These are phyloP conservation scores for Samia ricini DNA, from an alignment of 1,140 invertebrate genomes.

Conservation along the genomic window DNA sequence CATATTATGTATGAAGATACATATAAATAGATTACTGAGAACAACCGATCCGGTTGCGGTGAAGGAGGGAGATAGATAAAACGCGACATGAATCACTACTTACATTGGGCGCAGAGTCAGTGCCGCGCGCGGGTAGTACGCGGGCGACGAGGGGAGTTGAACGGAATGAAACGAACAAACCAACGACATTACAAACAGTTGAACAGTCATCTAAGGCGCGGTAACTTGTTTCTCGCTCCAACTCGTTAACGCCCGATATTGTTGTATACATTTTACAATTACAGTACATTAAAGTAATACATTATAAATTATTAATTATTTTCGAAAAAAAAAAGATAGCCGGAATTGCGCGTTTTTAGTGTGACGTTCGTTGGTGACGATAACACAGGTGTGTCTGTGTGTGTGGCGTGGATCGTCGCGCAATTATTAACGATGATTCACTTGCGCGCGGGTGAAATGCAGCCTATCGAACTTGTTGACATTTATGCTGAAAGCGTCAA, in stretches of 20 bases:
- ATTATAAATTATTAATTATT: constrained; percentile 44
- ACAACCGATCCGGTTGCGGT: constrained; percentile 75
- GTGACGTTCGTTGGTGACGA: constrained; percentile 45
- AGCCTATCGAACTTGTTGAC: constrained; percentile 76
- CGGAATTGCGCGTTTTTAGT: constrained; percentile 36
- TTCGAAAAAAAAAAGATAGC: constrained; percentile 63
- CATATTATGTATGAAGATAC: constrained; percentile 56
- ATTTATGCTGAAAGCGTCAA: constrained; percentile 70
- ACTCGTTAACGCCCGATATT: constrained; percentile 39
- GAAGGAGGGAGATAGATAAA: constrained; percentile 76
- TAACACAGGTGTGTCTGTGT: constrained; percentile 60
- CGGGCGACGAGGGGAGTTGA: constrained; percentile 55
- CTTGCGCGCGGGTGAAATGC: constrained; percentile 76
- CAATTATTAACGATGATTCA: constrained; percentile 78
- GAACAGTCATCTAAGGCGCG: constrained; percentile 66
- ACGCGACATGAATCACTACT: constrained; percentile 76
- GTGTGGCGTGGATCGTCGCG: constrained; percentile 72
- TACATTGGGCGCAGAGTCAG: constrained; percentile 54
- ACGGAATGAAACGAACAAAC: constrained; percentile 62
- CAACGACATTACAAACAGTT: constrained; percentile 74
- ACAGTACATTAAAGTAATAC: constrained; percentile 33
- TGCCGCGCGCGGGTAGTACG: constrained; percentile 47
- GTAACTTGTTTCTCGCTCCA: constrained; percentile 49
- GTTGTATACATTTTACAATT: constrained; percentile 38
- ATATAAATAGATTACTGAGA: constrained; percentile 75